Evolutionary conservation across 2,113 vertebrate genomes (phyloP), one percentile per base, ranked within the genome.

Genomic region (Hippocampus abdominalis): DNA sequence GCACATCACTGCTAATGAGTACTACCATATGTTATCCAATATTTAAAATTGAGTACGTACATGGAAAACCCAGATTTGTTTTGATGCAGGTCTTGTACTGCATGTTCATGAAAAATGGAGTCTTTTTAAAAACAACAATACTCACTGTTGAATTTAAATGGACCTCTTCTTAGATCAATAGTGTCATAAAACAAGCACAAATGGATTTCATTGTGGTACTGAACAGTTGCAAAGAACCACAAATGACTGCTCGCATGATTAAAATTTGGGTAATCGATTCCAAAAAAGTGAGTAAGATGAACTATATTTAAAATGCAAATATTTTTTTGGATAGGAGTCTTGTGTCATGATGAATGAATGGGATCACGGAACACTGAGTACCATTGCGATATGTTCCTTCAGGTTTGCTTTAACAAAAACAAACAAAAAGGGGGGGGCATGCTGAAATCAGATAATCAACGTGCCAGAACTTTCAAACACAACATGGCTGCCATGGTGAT

Each of bases 341-440:
- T 64, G 63, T 39, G 29, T 9, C 11, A 16, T 8, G 23, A 44
- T 8, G 12, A 60, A 23, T 18, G 59, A 36, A 32, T 10, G 27
- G 32, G 60, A 71, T 57, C 77, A 83, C 59, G 27, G 23, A 78
- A 78, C 2, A 66, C 15, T 70, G 3, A 77, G 64, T 90, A 91
- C 87, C 89, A 74, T 72, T 77, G 72, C 51, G 77, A 76, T 63
- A 74, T 67, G 72, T 64, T 84, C 85, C 85, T 75, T 12, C 81
- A 66, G 74, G 82, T 78, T 80, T 75, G 81, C 73, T 77, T 72
- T 72, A 25, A 76, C 29, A 68, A 62, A 42, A 42, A 68, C 66
- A 71, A 71, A 68, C 70, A 54, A 62, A 63, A 51, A 72, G 54
- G 29, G 77, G 77, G 65, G 64, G 40, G 66, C 73, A 84, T 81